phyloP scores from a whole-genome alignment of 2,888 invertebrate genomes.

The Blastobasis lacticolella region DNA sequence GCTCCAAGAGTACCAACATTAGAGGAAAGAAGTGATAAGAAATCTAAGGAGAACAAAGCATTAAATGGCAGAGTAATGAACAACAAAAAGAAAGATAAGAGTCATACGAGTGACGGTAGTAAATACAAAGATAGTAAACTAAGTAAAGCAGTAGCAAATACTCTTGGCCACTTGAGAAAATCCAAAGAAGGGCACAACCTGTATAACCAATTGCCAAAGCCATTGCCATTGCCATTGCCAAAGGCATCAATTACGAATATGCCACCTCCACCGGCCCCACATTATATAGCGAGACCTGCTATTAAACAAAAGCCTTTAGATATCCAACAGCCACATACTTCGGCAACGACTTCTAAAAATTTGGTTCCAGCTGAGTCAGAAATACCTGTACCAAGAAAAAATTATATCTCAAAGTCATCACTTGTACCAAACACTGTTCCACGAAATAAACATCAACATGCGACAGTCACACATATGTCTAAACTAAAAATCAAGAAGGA shows the following conservation, averaged over 20 bases:
- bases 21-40: conserved; percentile 66
- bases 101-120: conserved; percentile 69
- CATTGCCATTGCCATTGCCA: conserved; percentile 40
- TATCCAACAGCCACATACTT: too few relatives aligned
- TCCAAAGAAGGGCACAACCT: conserved; percentile 57
- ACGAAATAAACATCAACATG: conserved; percentile 40
- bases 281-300: conserved; percentile 62
- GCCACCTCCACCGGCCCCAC: conserved; percentile 31
- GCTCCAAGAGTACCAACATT: conserved; percentile 50
- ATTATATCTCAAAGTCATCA: conserved; percentile 65
- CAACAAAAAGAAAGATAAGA: conserved; percentile 69
- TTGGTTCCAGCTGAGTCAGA: too few relatives aligned
- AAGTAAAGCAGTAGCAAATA: conserved; percentile 63
- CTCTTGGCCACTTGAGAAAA: conserved; percentile 53
- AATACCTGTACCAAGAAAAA: too few relatives aligned
- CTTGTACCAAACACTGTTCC: conserved; percentile 52
- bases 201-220: conserved; percentile 62
- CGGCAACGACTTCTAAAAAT: too few relatives aligned
- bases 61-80: conserved; percentile 71
- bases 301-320: too few relatives aligned
- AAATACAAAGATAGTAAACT: conserved; percentile 69
- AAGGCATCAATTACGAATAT: conserved; percentile 39
- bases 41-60: conserved; percentile 68
- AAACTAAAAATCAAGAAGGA: conserved; percentile 68
- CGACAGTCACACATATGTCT: conserved; percentile 42